phyloP scores from a whole-genome alignment of 1,140 invertebrate genomes.

The Caenorhabditis remanei region DNA sequence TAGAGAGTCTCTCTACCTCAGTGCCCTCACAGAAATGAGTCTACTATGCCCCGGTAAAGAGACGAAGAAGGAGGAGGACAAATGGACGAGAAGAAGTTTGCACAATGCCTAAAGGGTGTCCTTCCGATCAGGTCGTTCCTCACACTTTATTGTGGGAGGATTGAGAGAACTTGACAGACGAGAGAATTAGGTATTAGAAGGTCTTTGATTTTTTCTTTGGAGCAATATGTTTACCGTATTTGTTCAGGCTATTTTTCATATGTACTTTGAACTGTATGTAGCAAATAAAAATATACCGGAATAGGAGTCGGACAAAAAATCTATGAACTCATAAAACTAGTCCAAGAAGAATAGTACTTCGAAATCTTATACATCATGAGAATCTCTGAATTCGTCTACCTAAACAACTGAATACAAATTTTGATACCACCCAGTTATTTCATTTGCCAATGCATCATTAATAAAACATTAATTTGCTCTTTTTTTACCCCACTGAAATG shows the following conservation, averaged over 20 bases:
- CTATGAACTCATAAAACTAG: not conserved
- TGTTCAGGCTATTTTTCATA: conserved; percentile 22
- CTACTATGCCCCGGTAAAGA: conserved; percentile 44
- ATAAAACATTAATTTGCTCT: too few relatives aligned
- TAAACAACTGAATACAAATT: too few relatives aligned
- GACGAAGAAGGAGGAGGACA: not conserved
- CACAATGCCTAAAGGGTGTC: conserved; percentile 49
- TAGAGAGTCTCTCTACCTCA: conserved; percentile 3
- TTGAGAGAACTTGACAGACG: not conserved
- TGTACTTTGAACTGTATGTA: not conserved
- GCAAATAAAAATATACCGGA: too few relatives aligned
- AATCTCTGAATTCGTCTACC: too few relatives aligned
- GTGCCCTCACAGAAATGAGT: conserved; percentile 27
- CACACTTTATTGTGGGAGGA: not conserved
- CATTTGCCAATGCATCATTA: too few relatives aligned
- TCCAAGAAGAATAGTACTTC: too few relatives aligned
- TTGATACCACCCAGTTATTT: too few relatives aligned
- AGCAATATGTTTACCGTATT: conserved; percentile 7
- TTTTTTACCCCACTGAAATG: not conserved
- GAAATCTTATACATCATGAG: too few relatives aligned
- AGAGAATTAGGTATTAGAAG: conserved; percentile 15
- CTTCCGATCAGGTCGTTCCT: conserved; percentile 27
- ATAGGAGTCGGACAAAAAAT: not conserved
- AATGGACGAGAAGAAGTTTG: conserved; percentile 42
- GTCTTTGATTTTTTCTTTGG: conserved; percentile 10